Base-by-base conservation (phyloP, 2,797 vertebrate species). In the Meda fulgida region DNA sequence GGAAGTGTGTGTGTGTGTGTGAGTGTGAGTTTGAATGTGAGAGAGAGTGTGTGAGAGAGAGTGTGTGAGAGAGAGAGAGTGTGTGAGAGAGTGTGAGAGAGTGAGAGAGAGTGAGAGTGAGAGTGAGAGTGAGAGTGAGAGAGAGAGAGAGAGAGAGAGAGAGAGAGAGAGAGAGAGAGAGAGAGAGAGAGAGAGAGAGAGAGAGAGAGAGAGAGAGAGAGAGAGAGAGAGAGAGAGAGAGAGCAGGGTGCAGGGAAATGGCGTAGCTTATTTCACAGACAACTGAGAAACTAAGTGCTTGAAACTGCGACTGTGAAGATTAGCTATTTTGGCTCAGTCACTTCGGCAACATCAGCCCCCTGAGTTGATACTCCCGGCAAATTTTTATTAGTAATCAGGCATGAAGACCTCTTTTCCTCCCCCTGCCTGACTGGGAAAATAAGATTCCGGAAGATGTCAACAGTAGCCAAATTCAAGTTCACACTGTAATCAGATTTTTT, bases 211-310 rank as follows among this genome's bases (percentile, higher is more conserved):
- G 0, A 40, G 38, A 40, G 2, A 9, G 38, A 40, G 38, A 40
- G 8, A 40, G 38, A 40, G 38, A 40, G 7, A 66, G 23, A 66
- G n/a, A 46, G 26, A 66, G 58, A 48, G 40, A 66, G 63, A 23
- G 26, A 29, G 60, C 5, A 13, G 23, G 48, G 58, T 63, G 71
- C 40, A 76, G 83, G 29, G 66, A 85, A 77, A 77, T 53, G 46
- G 26, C 86, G 84, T 65, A 71, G 87, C 75, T 83, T 86, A 88
- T 85, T 87, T 89, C 81, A 66, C 72, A 90, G 85, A 86, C 85
- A 90, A 83, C 81, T 84, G 87, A 88, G 87, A 89, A 87, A 83
- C 81, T 71, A 80, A 89, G 87, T 84, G 90, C 78, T 87, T 83
- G 85, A 53, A 71, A 81, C 81, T 80, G 85, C 72, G 51, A 87